Base-by-base conservation (phyloP, 1,140 invertebrate species). In the Drosophila auraria region DNA sequence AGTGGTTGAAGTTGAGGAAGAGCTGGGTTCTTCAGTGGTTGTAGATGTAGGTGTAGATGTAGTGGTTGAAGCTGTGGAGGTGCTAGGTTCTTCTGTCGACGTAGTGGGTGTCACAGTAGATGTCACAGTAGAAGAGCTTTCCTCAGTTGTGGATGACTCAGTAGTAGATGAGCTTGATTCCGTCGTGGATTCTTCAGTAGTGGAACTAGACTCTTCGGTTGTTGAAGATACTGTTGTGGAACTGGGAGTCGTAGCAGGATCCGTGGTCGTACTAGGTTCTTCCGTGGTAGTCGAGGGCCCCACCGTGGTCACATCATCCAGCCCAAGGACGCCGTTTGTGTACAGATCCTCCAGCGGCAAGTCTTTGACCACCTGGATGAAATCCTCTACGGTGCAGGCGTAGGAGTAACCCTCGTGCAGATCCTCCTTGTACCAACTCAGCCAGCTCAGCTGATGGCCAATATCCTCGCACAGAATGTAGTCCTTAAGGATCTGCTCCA, bases 341-440 rank as follows among this genome's bases (percentile, higher is more conserved):
- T 92, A 17, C 11, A 92, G 64, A 69, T 92, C 82, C 0, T 92
- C 84, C 7, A 91, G 54, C 0, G 92, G 92, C 63, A 93, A 78
- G 45, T 94, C 92, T 2, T 89, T 92, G 3, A 96, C 93, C 0
- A 92, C 84, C 57, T 87, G 93, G 30, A 94, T 93, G 72, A 96
- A 95, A 45, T 95, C 94, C 38, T 94, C 91, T 14, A 96, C 93
- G 2, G 93, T 93, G 82, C 96, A 96, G n/a, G 95, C 95, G 83
- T 96, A 96, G 8, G 94, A 94, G 77, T 95, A 95, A 0, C 96
- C 96, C 14, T 93, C 76, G 11, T 91, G 92, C 30, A 95, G 93
- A 78, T 95, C 93, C 49, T 94, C 82, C 3, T 92, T 89, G 2
- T 83, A 42, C 94, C 94, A 95, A 15, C 74, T 78, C 3, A 95